These are phyloP conservation scores for Drosophila meridionalis DNA, from an alignment of 2,888 invertebrate genomes.

Conservation along the genomic window DNA sequence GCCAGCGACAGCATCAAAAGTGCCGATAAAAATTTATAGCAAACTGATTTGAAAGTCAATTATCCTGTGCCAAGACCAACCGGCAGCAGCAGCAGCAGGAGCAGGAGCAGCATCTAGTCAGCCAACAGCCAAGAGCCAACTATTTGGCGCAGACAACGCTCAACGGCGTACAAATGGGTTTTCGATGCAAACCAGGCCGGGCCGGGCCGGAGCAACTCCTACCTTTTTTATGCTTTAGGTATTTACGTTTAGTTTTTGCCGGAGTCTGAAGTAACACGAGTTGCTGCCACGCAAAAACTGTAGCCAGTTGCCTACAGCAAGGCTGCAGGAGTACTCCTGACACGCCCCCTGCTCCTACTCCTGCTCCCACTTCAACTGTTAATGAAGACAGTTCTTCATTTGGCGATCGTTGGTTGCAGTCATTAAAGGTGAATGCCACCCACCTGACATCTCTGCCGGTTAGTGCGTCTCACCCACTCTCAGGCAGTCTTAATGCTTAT, in stretches of 20 bases:
- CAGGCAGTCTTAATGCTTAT: conserved; percentile 4
- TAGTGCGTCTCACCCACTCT: conserved; percentile 22
- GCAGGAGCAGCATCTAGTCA: conserved; percentile 27
- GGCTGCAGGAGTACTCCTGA: neutral
- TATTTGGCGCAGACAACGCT: conserved; percentile 61
- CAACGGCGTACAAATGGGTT: conserved; percentile 77
- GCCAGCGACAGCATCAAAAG: conserved; percentile 80
- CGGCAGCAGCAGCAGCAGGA: neutral
- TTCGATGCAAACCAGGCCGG: conserved; percentile 69
- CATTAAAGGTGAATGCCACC: conserved; percentile 48
- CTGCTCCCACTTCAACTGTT: conserved; percentile 32
- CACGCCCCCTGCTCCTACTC: neutral
- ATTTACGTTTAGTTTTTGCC: conserved; percentile 52
- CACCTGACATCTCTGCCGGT: conserved; percentile 19
- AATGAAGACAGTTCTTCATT: conserved; percentile 80
- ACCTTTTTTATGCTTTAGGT: conserved; percentile 70
- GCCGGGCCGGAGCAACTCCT: neutral
- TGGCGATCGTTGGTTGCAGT: conserved; percentile 68
- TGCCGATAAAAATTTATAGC: conserved; percentile 84
- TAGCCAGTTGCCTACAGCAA: conserved; percentile 9
- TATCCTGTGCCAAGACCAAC: conserved; percentile 70
- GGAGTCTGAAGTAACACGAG: conserved; percentile 9
- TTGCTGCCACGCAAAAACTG: conserved; percentile 37
- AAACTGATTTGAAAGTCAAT: conserved; percentile 84
- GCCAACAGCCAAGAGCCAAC: conserved; percentile 63